Evolutionary conservation across 2,113 vertebrate genomes (phyloP), one percentile per base, ranked within the genome.

Genomic region (Emydura subglobosa): DNA sequence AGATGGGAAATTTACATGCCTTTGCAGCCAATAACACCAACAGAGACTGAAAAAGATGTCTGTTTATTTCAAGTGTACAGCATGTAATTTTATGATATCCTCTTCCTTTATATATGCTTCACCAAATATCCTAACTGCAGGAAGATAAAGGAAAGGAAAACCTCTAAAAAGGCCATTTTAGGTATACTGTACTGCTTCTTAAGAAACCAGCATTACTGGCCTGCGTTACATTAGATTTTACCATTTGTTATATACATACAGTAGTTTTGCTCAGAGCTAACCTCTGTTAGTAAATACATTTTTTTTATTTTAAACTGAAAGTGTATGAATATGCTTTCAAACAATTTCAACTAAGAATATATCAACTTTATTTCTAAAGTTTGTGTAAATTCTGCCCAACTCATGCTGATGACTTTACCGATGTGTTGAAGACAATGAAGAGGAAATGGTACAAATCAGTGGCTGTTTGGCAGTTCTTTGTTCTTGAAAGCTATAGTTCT

Each of bases 21-120:
- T 99, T 99, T 95, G 98, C 99, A 85, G 99, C 99, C 95, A 99
- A 99, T 97, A 99, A 99, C 97, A 99, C 99, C 97, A 99, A 99
- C 97, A 98, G 99, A 97, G 99, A 99, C 98, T 99, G 98, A 99
- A 83, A 74, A 22, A 34, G 47, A 55, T 50, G 31, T 47, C 47
- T 47, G 47, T 82, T 91, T 79, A 88, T 65, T 88, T 54, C 88
- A 76, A 39, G 92, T 84, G 94, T 97, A 96, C 83, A 96, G 96
- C 96, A 96, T 97, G 74, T 90, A 92, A 87, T 95, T 96, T 95
- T 96, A 86, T 95, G 93, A 97, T 97, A 79, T 94, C 94, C 84
- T 94, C 84, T 83, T 96, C 91, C 91, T 97, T 96, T 93, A 83
- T 79, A 80, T 90, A 96, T 94, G 97, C 97, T 97, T 97, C 97